These are phyloP conservation scores for Neomicropteryx cornuta DNA, from an alignment of 1,140 invertebrate species.

Conservation along the genomic window DNA sequence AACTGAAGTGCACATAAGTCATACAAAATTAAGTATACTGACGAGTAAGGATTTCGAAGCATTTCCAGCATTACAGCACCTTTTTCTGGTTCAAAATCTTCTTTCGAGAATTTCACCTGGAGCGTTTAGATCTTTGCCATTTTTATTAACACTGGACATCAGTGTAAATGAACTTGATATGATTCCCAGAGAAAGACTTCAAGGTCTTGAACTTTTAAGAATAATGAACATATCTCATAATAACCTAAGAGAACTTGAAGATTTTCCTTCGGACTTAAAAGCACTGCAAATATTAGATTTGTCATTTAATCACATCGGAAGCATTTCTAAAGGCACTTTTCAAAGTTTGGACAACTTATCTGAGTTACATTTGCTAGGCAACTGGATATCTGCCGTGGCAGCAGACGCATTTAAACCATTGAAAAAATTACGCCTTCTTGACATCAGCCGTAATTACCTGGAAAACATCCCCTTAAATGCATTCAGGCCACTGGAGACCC, in stretches of 20 bases:
- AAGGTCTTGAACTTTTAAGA: slow-evolving; percentile 60
- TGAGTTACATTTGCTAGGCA: slow-evolving; percentile 69
- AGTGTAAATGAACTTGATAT: slow-evolving; percentile 75
- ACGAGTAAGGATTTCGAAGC: slow-evolving; percentile 81
- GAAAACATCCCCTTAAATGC: slow-evolving; percentile 69
- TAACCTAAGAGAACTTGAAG: slow-evolving; percentile 67
- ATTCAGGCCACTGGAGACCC: slow-evolving; percentile 65
- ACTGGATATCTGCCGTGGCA: slow-evolving; percentile 69
- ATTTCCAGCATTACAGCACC: slow-evolving; percentile 66
- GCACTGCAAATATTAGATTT: slow-evolving; percentile 69
- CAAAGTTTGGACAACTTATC: slow-evolving; percentile 59
- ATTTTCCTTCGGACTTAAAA: slow-evolving; percentile 68
- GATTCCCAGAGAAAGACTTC: slow-evolving; percentile 72
- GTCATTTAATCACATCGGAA: slow-evolving; percentile 71
- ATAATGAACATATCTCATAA: slow-evolving; percentile 76
- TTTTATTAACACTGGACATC: slow-evolving; percentile 69
- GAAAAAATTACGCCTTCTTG: slow-evolving; percentile 66
- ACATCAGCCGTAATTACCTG: slow-evolving; percentile 76
- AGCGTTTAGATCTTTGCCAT: slow-evolving; percentile 65
- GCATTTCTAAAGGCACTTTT: slow-evolving; percentile 65
- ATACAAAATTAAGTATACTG: slow-evolving; percentile 74
- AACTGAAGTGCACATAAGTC: slow-evolving; percentile 68
- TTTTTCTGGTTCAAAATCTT: slow-evolving; percentile 63
- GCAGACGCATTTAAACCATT: slow-evolving; percentile 69
- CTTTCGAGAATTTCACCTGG: slow-evolving; percentile 75